Evolutionary conservation across 2,888 invertebrate species (phyloP).

Genomic region (Drosophila multiciliata): DNA sequence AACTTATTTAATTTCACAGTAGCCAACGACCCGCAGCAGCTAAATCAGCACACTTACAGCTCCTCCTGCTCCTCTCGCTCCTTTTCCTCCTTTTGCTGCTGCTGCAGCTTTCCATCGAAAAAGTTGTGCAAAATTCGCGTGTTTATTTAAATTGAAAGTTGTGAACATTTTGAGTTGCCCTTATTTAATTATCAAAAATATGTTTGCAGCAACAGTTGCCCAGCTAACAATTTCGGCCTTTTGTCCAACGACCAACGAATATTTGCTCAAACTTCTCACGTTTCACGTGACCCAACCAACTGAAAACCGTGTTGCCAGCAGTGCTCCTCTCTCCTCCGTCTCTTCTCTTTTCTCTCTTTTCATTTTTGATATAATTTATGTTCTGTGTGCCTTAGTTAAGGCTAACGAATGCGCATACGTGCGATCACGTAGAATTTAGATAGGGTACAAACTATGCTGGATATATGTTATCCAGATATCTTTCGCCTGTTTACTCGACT

Average conservation of each 20-base stretch:
- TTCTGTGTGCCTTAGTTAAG: conserved; percentile 62
- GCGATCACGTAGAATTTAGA: conserved; percentile 71
- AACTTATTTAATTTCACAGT: conserved; percentile 75
- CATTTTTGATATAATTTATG: conserved; percentile 67
- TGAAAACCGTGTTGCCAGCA: conserved; percentile 9
- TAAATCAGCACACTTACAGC: not conserved
- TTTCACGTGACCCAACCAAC: conserved; percentile 39
- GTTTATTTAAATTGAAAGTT: conserved; percentile 60
- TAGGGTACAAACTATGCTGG: conserved; percentile 53
- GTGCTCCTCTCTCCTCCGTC: conserved; percentile 23
- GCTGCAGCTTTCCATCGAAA: conserved; percentile 13
- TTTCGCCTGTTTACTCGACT: conserved; percentile 19
- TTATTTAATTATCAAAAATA: conserved; percentile 76
- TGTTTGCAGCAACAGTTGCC: conserved; percentile 65
- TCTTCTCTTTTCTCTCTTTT: conserved; percentile 25
- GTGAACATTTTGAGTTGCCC: conserved; percentile 51
- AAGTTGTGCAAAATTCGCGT: conserved; percentile 54
- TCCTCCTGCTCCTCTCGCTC: not conserved
- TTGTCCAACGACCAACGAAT: conserved; percentile 19
- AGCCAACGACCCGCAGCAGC: conserved; percentile 19
- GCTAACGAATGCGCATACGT: conserved; percentile 77
- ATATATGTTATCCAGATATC: conserved; percentile 49
- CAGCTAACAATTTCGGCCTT: conserved; percentile 12
- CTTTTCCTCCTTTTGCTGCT: too few relatives aligned
- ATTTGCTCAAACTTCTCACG: conserved; percentile 65